These are phyloP conservation scores for Congeria kusceri DNA, from an alignment of 2,888 invertebrate genomes.

Conservation along the genomic window DNA sequence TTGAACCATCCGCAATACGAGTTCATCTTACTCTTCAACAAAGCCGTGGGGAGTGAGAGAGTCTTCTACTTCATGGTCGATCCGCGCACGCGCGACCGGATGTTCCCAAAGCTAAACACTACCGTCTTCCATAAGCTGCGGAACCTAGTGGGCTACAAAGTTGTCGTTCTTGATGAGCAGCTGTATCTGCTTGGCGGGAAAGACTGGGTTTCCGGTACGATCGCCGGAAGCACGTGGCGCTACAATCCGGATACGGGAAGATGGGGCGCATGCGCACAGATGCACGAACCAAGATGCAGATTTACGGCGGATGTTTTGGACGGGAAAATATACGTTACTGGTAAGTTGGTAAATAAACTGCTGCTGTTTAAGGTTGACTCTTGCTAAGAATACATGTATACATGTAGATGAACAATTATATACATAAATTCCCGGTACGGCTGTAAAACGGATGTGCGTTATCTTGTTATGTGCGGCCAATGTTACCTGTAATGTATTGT, in stretches of 20 bases:
- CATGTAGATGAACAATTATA: no score
- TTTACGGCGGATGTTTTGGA: conserved; percentile 76
- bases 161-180: conserved; percentile 70
- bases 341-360: conserved; percentile 61
- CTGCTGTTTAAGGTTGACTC: no score
- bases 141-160: conserved; percentile 74
- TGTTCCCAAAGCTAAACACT: conserved; percentile 76
- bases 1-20: conserved; percentile 52
- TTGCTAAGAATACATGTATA: no score
- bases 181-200: conserved; percentile 79
- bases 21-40: conserved; percentile 79
- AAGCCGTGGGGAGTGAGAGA: conserved; percentile 73
- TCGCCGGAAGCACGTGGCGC: conserved; percentile 66
- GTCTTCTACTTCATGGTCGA: conserved; percentile 80
- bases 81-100: conserved; percentile 61
- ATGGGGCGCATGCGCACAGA: conserved; percentile 67
- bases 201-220: conserved; percentile 73
- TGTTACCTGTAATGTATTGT: no score
- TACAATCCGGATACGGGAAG: conserved; percentile 74
- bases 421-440: no score
- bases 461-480: no score
- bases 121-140: conserved; percentile 69
- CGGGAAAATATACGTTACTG: conserved; percentile 77
- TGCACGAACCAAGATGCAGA: conserved; percentile 73
- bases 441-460: no score